Evolutionary conservation across 2,888 invertebrate genomes (phyloP).

Genomic region (Digitonthophagus gazella): DNA sequence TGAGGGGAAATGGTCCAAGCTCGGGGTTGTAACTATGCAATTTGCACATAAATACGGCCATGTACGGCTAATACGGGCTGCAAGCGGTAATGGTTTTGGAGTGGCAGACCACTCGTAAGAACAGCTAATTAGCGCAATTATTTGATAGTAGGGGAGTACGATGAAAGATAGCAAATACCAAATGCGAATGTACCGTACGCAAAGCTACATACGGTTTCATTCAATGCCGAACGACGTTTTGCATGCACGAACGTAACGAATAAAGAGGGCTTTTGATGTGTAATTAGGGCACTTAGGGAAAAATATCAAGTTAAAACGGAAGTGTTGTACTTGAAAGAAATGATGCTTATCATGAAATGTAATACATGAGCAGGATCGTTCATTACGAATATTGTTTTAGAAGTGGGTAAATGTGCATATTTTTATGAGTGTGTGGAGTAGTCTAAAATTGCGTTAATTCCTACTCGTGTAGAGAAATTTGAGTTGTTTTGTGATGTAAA

Average conservation of each 20-base stretch:
- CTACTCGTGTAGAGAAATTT: too few relatives aligned
- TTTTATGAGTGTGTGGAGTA: too few relatives aligned
- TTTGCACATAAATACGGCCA: slow-evolving; percentile 26
- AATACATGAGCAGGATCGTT: too few relatives aligned
- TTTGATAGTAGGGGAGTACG: not conserved
- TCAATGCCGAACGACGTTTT: not conserved
- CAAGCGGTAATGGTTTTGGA: slow-evolving; percentile 22
- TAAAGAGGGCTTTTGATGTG: not conserved
- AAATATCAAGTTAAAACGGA: too few relatives aligned
- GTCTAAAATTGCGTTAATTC: not conserved
- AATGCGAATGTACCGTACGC: not conserved
- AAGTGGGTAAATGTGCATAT: too few relatives aligned
- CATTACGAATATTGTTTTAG: too few relatives aligned
- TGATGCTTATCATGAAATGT: too few relatives aligned
- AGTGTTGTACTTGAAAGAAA: too few relatives aligned
- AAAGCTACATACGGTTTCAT: not conserved
- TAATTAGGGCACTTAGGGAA: not conserved
- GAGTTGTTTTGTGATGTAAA: too few relatives aligned
- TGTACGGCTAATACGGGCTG: slow-evolving; percentile 24
- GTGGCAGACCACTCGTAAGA: not conserved
- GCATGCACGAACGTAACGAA: not conserved
- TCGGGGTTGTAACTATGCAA: slow-evolving; percentile 26
- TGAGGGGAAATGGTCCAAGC: not conserved
- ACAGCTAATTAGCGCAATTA: not conserved
- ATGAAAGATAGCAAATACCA: not conserved